Evolutionary conservation across 2,797 vertebrate genomes (phyloP), one percentile per base, ranked within the genome.

Genomic region (Acomys russatus): DNA sequence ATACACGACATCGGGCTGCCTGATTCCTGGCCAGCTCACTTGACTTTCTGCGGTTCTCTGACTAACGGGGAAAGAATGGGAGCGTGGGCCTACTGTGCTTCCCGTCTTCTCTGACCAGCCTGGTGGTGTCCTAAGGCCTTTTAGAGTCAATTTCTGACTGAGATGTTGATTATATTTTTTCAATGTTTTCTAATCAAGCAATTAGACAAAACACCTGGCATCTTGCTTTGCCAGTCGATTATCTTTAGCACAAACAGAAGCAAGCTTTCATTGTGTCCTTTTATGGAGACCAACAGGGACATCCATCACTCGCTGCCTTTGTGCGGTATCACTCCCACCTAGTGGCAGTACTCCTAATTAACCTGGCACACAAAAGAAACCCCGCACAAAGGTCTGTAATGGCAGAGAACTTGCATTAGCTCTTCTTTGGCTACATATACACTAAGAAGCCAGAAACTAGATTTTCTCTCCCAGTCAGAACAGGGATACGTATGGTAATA

Each of bases 251-350:
- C 64, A 94, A 88, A 79, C 1, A 76, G 79, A 96, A 80, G 91
- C n/a, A 33, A 66, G 44, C n/a, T 28, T 44, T 51, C 63, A 51
- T 38, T 33, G 73, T 51, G 54, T 49, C 83, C 33, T 94, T 95
- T 89, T 94, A 94, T 10, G 25, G 38, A 88, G 82, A 91, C 38
- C 3, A 28, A 30, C 3, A 3, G 49, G 56, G 68, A 77, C 54
- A 44, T 44, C 44, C 44, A 44, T 44, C 44, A 44, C 44, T 44
- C 4, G 56, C 76, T 38, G 44, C 38, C 92, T 93, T 44, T 94
- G 90, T 28, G 90, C 71, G 80, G 4, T 76, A 23, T n/a, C 28
- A 11, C 94, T 86, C 94, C 97, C 96, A 94, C 70, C 97, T 97
- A 96, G 97, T 96, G 97, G 97, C 44, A 3, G 64, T 70, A 49